Percentiles rank a stretch among this genome's conserved stretches.
Conservation (phyloP, 1,140 invertebrate genomes). For the Euwallacea fornicatus region DNA sequence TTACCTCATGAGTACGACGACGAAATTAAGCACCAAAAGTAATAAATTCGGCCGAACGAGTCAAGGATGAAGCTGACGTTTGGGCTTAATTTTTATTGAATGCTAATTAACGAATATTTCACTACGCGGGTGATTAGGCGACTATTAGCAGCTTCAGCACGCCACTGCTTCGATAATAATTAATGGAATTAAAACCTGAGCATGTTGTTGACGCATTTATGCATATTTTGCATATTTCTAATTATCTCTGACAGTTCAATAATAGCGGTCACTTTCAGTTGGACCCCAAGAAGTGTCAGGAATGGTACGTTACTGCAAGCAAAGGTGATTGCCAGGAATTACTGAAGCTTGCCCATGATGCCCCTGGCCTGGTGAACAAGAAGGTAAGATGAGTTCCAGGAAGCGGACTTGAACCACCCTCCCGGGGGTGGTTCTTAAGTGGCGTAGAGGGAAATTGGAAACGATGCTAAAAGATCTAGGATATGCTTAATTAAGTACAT, state of each 20-base stretch:
- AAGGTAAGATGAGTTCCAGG: slow-evolving; percentile 65
- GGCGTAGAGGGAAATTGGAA: slow-evolving; percentile 14
- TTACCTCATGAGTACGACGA: too few species aligned
- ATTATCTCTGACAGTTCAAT: too few species aligned
- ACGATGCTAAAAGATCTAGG: slow-evolving; percentile 28
- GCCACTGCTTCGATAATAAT: too few species aligned
- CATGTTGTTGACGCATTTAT: too few species aligned
- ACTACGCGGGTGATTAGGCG: too few species aligned
- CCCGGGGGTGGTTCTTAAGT: slow-evolving; percentile 4
- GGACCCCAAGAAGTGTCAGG: slow-evolving; percentile 69
- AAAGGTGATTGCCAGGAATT: slow-evolving; percentile 81
- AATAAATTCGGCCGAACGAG: too few species aligned
- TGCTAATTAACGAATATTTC: too few species aligned
- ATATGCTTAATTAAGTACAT: slow-evolving; percentile 35
- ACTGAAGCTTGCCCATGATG: slow-evolving; percentile 78
- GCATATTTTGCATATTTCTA: neutral
- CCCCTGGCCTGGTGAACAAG: slow-evolving; percentile 75
- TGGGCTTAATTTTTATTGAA: too few species aligned
- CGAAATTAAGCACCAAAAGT: too few species aligned
- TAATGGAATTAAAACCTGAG: too few species aligned
- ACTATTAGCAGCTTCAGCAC: too few species aligned
- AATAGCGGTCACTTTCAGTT: slow-evolving; percentile 49
- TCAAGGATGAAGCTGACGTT: too few species aligned
- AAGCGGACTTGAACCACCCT: slow-evolving; percentile 5
- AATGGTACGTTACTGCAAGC: slow-evolving; percentile 82